Conservation (phyloP, 2,888 invertebrate species). For the Hypercompe scribonia region DNA sequence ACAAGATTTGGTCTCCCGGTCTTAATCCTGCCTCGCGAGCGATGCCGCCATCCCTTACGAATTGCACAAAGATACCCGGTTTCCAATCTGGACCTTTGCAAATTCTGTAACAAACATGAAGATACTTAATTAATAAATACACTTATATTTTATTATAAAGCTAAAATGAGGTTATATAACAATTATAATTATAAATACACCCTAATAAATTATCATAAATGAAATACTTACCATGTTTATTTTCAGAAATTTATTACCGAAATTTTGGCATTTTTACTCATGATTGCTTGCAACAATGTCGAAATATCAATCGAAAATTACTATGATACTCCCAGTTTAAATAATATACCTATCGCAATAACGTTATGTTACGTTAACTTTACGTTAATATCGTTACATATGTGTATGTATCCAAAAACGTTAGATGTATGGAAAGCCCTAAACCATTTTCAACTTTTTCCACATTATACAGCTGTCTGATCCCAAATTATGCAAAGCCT, state of each 20-base stretch:
- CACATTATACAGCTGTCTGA: not conserved
- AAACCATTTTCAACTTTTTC: not conserved
- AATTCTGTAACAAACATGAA: conserved; percentile 84
- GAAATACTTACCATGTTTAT: no score
- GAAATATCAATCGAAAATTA: not conserved
- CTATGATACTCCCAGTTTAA: no score
- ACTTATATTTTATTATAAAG: not conserved
- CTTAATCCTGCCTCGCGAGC: conserved; percentile 95
- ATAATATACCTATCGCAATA: not conserved
- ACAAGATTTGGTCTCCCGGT: conserved; percentile 96
- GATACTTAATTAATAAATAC: not conserved
- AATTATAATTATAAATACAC: no score
- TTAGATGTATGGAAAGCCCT: not conserved
- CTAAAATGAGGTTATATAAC: not conserved
- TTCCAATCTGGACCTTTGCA: conserved; percentile 95
- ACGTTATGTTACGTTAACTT: not conserved
- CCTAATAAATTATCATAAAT: no score
- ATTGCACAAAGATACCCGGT: conserved; percentile 95
- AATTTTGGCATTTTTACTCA: no score
- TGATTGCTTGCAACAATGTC: not conserved
- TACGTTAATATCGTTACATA: not conserved
- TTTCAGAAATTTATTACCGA: no score
- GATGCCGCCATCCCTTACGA: conserved; percentile 95
- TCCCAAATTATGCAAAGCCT: no score
- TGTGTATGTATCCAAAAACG: not conserved